phyloP scores from a whole-genome alignment of 2,888 invertebrate genomes.

The Azorinus chamasolen region DNA sequence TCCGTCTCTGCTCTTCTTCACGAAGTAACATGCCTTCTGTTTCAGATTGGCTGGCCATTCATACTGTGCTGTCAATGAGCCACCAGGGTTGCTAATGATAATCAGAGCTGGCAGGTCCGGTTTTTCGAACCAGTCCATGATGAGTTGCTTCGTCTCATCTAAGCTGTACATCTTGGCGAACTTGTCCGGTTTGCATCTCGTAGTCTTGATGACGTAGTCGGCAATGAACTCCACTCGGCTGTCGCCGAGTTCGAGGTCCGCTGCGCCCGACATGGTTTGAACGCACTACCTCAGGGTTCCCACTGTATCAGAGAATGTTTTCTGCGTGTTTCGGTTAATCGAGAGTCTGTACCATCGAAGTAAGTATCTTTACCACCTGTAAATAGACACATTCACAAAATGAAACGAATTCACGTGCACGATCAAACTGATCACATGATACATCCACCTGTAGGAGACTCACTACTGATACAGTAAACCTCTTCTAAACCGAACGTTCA shows the following conservation, averaged over 20 bases:
- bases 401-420: too few relatives aligned
- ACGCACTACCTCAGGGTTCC: too few relatives aligned
- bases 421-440: too few relatives aligned
- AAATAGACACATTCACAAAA: too few relatives aligned
- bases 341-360: too few relatives aligned
- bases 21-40: conserved; percentile 89
- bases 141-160: conserved; percentile 83
- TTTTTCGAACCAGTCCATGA: conserved; percentile 85
- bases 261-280: conserved; percentile 29
- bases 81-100: conserved; percentile 56
- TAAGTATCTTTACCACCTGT: too few relatives aligned
- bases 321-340: too few relatives aligned
- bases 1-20: conserved; percentile 90
- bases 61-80: conserved; percentile 92
- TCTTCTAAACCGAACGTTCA: too few relatives aligned
- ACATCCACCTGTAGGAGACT: too few relatives aligned
- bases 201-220: conserved; percentile 88
- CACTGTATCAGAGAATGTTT: too few relatives aligned
- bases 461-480: too few relatives aligned
- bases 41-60: conserved; percentile 93
- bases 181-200: conserved; percentile 97
- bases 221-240: conserved; percentile 94
- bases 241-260: conserved; percentile 87
- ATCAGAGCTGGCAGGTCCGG: conserved; percentile 77
- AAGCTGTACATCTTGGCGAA: conserved; percentile 91